Conservation (phyloP, 2,888 invertebrate genomes). For the Oligia strigilis region DNA sequence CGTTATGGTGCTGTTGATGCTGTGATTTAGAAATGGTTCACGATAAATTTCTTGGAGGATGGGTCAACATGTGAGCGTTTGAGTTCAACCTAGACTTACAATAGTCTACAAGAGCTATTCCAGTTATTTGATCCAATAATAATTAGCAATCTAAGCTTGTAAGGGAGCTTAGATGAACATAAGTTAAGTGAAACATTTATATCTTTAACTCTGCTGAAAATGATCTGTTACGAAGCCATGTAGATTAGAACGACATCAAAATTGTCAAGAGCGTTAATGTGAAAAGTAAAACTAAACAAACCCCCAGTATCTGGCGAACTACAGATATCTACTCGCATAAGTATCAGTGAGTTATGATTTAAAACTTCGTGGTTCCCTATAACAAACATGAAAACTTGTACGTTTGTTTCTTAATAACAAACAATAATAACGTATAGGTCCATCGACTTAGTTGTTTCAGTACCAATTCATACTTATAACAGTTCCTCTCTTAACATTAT, state of each 20-base stretch:
- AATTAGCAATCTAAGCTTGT: not conserved
- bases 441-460: conserved; percentile 59
- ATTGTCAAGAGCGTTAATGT: not conserved
- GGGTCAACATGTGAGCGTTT: not conserved
- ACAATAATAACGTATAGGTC: conserved; percentile 56
- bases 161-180: not conserved
- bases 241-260: not conserved
- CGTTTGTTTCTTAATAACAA: conserved; percentile 56
- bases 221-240: not conserved
- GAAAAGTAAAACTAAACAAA: not conserved
- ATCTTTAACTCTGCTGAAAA: not conserved
- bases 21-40: conserved; percentile 11
- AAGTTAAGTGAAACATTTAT: not conserved
- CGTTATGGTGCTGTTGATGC: not conserved
- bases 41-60: not conserved
- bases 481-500: conserved; percentile 64
- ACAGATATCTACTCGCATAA: conserved; percentile 2
- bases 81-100: not conserved
- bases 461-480: conserved; percentile 37
- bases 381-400: conserved; percentile 60
- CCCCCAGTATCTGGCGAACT: not conserved
- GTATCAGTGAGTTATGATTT: conserved; percentile 35
- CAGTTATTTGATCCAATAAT: not conserved
- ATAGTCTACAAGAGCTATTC: not conserved
- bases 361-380: conserved; percentile 37